Base-by-base conservation (phyloP, 2,888 invertebrate genomes). In the Galerucella calmariensis region DNA sequence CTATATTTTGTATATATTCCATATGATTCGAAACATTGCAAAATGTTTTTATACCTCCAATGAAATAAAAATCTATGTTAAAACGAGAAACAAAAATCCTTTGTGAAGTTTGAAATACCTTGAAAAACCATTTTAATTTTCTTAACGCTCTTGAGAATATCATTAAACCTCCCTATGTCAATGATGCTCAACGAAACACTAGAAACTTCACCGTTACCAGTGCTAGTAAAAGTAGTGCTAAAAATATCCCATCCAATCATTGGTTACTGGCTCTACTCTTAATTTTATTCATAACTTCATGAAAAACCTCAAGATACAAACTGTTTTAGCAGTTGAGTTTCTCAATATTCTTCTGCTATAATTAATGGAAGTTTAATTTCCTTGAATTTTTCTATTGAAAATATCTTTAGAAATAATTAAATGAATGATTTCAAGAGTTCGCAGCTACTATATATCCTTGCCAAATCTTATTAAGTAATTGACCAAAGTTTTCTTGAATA, bases 381-480 rank as follows among this genome's bases (percentile, higher is more conserved):
- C 35, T 35, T 35, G 35, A 12, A 27, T 59, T 59, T 27, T 59
- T 11, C 11, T 27, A 24, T 27, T 8, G 24, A 59, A 59, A 27
- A 27, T 59, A 11, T 11, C 44, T 46, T 24, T 8, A 48, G 65
- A 65, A 16, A 5, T 44, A 4, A 44, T n/a, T n/a, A n/a, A n/a
- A 65, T 65, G 65, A 65, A 65, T 46, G 16, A 65, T 24, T 65
- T 65, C n/a, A 11, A 35, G 6, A 41, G 16, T 12, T n/a, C 48
- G 8, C n/a, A 12, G 65, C 16, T 65, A 65, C 44, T 65, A 62
- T 62, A 44, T 65, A 27, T 27, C 65, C 11, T 20, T 59, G 20
- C 65, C 16, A 48, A 65, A 65, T 65, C 65, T 65, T 65, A 65
- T 65, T 65, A 65, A 44, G 46, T 65, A 65, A 65, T 65, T 48